Evolutionary conservation across 2,888 invertebrate species (phyloP).

Genomic region (Hyposoter dolosus): DNA sequence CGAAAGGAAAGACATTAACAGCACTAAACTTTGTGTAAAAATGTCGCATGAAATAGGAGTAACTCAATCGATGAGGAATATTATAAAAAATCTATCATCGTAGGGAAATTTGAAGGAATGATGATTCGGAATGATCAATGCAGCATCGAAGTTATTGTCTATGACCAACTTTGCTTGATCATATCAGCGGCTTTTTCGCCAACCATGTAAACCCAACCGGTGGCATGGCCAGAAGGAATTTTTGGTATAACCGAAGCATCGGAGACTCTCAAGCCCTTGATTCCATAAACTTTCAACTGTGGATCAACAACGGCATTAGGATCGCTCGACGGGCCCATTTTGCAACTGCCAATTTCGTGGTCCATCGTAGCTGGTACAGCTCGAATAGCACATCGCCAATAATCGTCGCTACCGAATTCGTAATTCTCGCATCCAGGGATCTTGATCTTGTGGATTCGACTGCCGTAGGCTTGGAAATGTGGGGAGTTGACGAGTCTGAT

Average conservation of each 20-base stretch:
- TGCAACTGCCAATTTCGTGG: conserved; percentile 87
- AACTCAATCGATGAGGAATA: too few species aligned
- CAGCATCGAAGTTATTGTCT: too few species aligned
- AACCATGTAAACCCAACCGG: conserved; percentile 87
- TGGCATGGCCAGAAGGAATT: conserved; percentile 87
- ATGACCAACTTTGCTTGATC: conserved; percentile 82
- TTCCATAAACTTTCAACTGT: conserved; percentile 86
- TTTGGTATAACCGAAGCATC: conserved; percentile 88
- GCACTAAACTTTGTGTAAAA: too few species aligned
- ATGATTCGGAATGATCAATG: too few species aligned
- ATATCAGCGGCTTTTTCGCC: conserved; percentile 87
- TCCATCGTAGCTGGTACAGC: conserved; percentile 88
- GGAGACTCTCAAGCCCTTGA: conserved; percentile 85
- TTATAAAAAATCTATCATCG: too few species aligned
- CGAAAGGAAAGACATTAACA: too few species aligned
- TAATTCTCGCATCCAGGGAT: conserved; percentile 87
- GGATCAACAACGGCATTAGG: conserved; percentile 87
- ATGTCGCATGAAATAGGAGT: too few species aligned
- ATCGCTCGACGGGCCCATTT: conserved; percentile 86
- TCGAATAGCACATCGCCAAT: conserved; percentile 89
- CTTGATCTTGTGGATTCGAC: conserved; percentile 82
- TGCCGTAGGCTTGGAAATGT: conserved; percentile 85
- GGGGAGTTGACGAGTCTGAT: conserved; percentile 85
- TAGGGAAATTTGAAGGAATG: too few species aligned
- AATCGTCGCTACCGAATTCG: conserved; percentile 86